Percentiles rank a stretch among this genome's conserved stretches.
These are phyloP conservation scores for Phyllostomus hastatus DNA, from an alignment of 2,113 vertebrate species.

Conservation along the genomic window DNA sequence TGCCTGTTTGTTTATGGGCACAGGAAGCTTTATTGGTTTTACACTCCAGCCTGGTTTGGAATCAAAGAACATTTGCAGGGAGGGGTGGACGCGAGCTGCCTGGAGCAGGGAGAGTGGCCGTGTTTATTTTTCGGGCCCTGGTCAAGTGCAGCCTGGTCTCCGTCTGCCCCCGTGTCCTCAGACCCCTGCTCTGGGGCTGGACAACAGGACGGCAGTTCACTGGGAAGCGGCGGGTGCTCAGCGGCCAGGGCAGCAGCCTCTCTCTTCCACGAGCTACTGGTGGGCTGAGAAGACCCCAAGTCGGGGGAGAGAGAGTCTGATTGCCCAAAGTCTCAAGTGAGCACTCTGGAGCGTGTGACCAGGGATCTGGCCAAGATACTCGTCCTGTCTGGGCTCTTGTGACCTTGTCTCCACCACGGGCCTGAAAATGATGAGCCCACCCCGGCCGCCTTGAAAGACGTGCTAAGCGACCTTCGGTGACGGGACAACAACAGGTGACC, in stretches of 20 bases:
- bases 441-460: accelerated
- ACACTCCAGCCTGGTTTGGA: constrained; percentile 22
- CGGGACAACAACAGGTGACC: accelerated
- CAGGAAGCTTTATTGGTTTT: constrained; percentile 61
- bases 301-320: accelerated
- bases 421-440: neutral
- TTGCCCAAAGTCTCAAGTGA: neutral
- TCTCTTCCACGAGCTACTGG: neutral
- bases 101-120: neutral
- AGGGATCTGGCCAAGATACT: neutral
- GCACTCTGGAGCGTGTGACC: neutral
- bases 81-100: neutral
- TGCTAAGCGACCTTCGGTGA: accelerated
- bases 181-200: neutral
- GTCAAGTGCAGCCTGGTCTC: too few relatives aligned
- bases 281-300: accelerated
- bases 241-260: neutral
- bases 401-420: neutral
- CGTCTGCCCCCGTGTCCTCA: neutral
- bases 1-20: constrained; percentile 70
- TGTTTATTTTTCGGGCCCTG: neutral
- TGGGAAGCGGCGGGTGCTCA: neutral
- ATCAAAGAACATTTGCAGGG: constrained; percentile 30
- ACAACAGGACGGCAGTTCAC: neutral
- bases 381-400: neutral